These are phyloP conservation scores for Phrynocephalus vlangalii DNA, from an alignment of 2,797 vertebrate genomes.

Conservation along the genomic window DNA sequence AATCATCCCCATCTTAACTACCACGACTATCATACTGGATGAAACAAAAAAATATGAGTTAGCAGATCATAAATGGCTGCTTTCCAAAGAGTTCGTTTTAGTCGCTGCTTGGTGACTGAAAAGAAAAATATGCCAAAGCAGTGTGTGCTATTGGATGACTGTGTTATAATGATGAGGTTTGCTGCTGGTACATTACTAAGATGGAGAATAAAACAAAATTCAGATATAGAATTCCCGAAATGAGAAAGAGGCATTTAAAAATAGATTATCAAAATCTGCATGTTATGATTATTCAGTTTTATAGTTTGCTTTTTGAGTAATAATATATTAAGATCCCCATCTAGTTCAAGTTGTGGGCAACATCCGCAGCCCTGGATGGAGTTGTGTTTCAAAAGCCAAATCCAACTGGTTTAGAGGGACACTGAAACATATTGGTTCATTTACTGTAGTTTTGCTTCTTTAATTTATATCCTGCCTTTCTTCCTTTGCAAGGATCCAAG, in stretches of 20 bases:
- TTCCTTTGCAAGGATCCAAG: too few species aligned
- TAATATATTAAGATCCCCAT: constrained; percentile 46
- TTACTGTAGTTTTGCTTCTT: too few species aligned
- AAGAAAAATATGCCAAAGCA: constrained; percentile 2
- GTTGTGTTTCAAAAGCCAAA: not conserved
- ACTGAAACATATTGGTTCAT: not conserved
- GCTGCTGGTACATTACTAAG: constrained; percentile 22
- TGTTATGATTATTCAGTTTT: too few species aligned
- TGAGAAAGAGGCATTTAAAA: constrained; percentile 40
- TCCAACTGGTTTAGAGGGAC: not conserved
- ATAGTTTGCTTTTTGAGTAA: not conserved
- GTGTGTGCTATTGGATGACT: constrained; percentile 43
- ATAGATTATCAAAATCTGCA: not conserved
- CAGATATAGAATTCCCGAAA: constrained; percentile 46
- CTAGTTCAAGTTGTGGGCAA: constrained; percentile 21
- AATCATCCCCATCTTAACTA: constrained; percentile 66
- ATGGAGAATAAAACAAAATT: not conserved
- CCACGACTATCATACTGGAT: constrained; percentile 47
- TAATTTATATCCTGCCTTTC: too few species aligned
- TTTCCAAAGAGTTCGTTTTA: constrained; percentile 65
- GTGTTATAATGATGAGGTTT: constrained; percentile 19
- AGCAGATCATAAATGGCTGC: constrained; percentile 73
- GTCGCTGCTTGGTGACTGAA: constrained; percentile 62
- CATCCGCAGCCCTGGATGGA: not conserved
- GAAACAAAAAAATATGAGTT: constrained; percentile 62